Evolutionary conservation across 2,113 vertebrate species (phyloP).

Genomic region (Papio anubis): DNA sequence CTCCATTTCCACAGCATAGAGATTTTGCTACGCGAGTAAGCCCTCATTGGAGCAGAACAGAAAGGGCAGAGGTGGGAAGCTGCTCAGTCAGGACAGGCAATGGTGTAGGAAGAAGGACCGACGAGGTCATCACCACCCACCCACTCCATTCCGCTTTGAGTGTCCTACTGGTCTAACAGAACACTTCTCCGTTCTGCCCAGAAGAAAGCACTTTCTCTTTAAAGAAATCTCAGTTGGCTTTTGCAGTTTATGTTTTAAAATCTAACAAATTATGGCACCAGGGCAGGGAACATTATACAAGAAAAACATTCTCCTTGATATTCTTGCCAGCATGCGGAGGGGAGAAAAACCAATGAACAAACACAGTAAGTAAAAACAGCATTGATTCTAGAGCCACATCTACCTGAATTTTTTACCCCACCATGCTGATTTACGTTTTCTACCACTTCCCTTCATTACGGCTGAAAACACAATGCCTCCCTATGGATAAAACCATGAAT

Average conservation of each 20-base stretch:
- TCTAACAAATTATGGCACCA: background rate
- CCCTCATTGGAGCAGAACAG: background rate
- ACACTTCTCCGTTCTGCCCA: background rate
- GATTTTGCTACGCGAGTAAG: background rate
- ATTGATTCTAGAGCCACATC: background rate
- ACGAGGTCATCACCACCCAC: no score
- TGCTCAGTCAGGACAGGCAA: background rate
- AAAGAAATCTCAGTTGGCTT: background rate
- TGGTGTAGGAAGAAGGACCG: background rate
- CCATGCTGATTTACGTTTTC: background rate
- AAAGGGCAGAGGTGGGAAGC: no score
- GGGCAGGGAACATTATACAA: background rate
- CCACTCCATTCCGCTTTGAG: accelerated
- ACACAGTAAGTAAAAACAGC: background rate
- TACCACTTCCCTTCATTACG: background rate
- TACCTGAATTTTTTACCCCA: background rate
- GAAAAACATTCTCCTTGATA: background rate
- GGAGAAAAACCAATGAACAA: slow-evolving; percentile 11
- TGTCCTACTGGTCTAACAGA: background rate
- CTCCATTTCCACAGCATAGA: background rate
- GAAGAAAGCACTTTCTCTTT: background rate
- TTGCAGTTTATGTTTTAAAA: background rate
- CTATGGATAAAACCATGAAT: background rate
- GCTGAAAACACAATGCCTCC: background rate
- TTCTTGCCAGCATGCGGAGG: background rate